Percentiles rank a stretch among this genome's conserved stretches.
Evolutionary conservation across 2,888 invertebrate genomes (phyloP).

Genomic region (Lithosia quadra): DNA sequence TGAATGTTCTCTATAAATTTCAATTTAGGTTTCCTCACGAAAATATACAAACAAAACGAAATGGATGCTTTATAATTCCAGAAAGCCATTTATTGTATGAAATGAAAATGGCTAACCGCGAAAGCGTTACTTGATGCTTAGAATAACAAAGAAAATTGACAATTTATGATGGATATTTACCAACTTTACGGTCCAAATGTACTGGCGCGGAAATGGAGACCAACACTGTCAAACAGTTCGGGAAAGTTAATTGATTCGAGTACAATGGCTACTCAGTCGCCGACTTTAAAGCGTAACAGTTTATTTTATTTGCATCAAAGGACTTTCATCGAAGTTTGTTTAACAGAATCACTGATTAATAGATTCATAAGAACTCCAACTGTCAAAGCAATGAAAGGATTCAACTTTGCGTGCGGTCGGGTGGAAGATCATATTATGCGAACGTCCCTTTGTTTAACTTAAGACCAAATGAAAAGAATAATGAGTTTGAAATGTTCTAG

Average conservation of each 20-base stretch:
- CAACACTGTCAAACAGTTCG: constrained; percentile 59
- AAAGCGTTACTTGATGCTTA: constrained; percentile 37
- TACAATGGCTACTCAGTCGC: constrained; percentile 54
- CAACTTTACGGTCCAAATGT: constrained; percentile 53
- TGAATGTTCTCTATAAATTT: background rate
- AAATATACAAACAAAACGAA: constrained; percentile 23
- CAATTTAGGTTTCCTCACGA: constrained; percentile 2
- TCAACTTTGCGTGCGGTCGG: constrained; percentile 55
- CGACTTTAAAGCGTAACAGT: constrained; percentile 55
- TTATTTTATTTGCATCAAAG: constrained; percentile 64
- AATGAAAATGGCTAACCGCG: constrained; percentile 31
- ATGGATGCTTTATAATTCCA: constrained; percentile 26
- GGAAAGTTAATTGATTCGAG: constrained; percentile 65
- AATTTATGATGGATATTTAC: constrained; percentile 53
- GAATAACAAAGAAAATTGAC: constrained; percentile 45
- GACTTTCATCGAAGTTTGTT: constrained; percentile 59
- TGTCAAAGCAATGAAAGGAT: constrained; percentile 56
- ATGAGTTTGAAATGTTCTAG: constrained; percentile 31
- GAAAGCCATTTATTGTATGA: constrained; percentile 32
- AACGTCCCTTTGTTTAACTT: constrained; percentile 48
- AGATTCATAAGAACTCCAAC: constrained; percentile 56
- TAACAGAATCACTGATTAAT: constrained; percentile 66
- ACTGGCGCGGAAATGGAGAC: constrained; percentile 55
- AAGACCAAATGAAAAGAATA: constrained; percentile 15
- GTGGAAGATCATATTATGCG: constrained; percentile 51